Percentiles rank a stretch among this genome's conserved stretches.
Evolutionary conservation across 1,140 invertebrate genomes (phyloP).

Genomic region (Rhopalosiphum padi): DNA sequence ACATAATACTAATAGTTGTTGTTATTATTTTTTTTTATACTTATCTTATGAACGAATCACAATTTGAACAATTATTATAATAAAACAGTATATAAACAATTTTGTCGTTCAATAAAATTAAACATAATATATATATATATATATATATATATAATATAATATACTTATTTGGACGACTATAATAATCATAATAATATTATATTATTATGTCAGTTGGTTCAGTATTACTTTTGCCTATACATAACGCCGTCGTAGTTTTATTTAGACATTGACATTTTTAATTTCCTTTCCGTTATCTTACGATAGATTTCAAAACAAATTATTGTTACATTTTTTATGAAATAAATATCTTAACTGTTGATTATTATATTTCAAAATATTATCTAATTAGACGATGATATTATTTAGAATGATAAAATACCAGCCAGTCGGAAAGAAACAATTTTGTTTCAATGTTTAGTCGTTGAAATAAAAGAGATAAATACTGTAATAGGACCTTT

Average conservation of each 20-base stretch:
- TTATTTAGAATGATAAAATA: neutral
- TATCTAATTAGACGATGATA: neutral
- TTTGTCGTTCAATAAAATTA: neutral
- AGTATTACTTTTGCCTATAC: conserved; percentile 8
- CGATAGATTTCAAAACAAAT: neutral
- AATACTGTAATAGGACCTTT: neutral
- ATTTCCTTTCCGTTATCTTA: conserved; percentile 23
- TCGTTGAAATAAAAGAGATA: neutral
- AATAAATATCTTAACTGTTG: neutral
- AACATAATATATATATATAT: no score
- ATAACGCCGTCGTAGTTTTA: neutral
- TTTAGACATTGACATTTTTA: conserved; percentile 13
- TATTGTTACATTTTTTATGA: neutral
- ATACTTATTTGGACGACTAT: no score
- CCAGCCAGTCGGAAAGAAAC: neutral
- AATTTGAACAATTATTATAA: neutral
- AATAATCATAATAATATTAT: neutral
- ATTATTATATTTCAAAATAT: neutral
- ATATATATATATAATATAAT: no score
- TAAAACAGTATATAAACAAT: neutral
- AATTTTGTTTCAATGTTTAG: neutral
- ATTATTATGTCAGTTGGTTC: neutral
- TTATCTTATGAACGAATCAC: neutral
- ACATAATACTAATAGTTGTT: neutral
- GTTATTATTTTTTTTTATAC: neutral